These are phyloP conservation scores for Chelonus insularis DNA, from an alignment of 1,140 invertebrate genomes.

Conservation along the genomic window DNA sequence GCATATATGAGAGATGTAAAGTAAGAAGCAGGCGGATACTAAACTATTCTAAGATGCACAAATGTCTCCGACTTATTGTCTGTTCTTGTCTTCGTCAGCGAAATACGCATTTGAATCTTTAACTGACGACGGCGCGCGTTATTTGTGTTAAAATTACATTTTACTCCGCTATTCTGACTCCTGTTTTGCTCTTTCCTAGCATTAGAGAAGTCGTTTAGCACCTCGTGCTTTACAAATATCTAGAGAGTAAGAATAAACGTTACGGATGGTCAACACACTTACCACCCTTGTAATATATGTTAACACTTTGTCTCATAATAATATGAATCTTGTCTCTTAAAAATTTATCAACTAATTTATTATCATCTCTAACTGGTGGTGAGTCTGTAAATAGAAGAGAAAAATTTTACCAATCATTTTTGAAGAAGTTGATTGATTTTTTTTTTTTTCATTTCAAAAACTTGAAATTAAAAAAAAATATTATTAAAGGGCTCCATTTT, in stretches of 20 bases:
- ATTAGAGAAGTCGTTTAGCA: slow-evolving; percentile 35
- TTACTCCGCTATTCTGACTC: slow-evolving; percentile 39
- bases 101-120: slow-evolving; percentile 4
- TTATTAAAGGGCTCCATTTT: no score
- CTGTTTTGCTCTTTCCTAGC: slow-evolving; percentile 17
- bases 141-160: slow-evolving; percentile 59
- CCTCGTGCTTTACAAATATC: slow-evolving; percentile 25
- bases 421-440: no score
- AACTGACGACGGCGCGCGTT: slow-evolving; percentile 36
- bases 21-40: slow-evolving; percentile 26
- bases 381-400: no score
- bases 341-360: no score
- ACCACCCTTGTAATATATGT: not conserved
- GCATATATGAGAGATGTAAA: slow-evolving; percentile 18
- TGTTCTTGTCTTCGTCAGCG: slow-evolving; percentile 23
- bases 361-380: no score
- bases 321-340: no score
- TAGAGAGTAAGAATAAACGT: not conserved
- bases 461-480: no score
- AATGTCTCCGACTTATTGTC: slow-evolving; percentile 53
- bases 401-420: not conserved
- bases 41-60: slow-evolving; percentile 37
- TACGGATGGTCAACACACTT: not conserved
- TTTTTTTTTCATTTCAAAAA: no score
- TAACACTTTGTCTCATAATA: not conserved